A percentile compares a stretch with the other conserved stretches of the same genome.
phyloP scores from a whole-genome alignment of 2,888 invertebrate genomes.

The Stratiomys singularior region DNA sequence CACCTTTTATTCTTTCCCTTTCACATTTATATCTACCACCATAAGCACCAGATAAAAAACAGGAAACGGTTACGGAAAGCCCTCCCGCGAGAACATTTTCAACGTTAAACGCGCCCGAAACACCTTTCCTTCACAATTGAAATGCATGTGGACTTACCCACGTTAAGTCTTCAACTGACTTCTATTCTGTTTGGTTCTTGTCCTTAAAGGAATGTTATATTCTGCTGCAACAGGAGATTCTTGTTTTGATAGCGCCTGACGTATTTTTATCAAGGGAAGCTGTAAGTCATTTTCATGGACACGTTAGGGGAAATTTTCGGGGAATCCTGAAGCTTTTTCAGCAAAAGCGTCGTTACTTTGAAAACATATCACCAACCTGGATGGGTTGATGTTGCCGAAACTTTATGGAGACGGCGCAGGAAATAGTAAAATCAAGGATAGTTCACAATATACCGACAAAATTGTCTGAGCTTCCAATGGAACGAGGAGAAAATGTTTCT shows the following conservation, averaged over 20 bases:
- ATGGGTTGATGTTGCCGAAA: neutral
- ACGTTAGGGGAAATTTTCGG: neutral
- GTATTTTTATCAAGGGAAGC: neutral
- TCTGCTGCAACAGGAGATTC: conserved; percentile 1
- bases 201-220: neutral
- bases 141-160: neutral
- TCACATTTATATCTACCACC: neutral
- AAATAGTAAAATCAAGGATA: neutral
- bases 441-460: neutral
- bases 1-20: too few species aligned
- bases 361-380: neutral
- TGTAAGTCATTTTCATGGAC: neutral
- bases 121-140: neutral
- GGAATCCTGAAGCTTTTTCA: neutral
- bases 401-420: neutral
- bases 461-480: neutral
- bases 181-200: neutral
- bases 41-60: neutral
- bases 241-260: neutral
- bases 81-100: neutral
- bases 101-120: neutral
- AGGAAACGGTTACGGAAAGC: neutral
- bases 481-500: too few species aligned
- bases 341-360: neutral
- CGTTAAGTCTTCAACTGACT: neutral